These are phyloP conservation scores for Disparrhopalites patrizii DNA, from an alignment of 2,888 invertebrate genomes.

Conservation along the genomic window DNA sequence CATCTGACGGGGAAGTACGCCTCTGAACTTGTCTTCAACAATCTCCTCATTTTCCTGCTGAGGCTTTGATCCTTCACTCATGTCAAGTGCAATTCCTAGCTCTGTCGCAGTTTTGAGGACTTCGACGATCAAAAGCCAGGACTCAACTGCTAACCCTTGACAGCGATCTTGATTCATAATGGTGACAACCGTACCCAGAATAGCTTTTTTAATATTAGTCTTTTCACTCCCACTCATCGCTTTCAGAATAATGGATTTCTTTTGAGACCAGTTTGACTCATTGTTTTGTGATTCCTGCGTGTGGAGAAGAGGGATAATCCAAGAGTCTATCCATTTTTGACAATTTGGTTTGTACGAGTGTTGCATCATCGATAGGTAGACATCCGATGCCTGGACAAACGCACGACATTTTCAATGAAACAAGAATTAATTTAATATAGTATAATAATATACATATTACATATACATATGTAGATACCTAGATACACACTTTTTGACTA, in stretches of 20 bases:
- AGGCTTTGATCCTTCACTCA: conserved; percentile 7
- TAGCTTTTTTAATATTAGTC: neutral
- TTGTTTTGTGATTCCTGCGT: conserved; percentile 32
- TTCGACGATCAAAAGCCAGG: conserved; percentile 40
- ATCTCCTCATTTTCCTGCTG: neutral
- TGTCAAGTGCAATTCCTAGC: conserved; percentile 29
- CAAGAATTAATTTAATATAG: too few species aligned
- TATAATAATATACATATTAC: too few species aligned
- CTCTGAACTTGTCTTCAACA: conserved; percentile 28
- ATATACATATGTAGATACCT: too few species aligned
- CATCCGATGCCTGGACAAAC: conserved; percentile 55
- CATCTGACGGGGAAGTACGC: conserved; percentile 37
- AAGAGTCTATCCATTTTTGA: conserved; percentile 55
- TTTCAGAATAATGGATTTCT: conserved; percentile 35
- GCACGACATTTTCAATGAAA: too few species aligned
- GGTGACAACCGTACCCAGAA: conserved; percentile 2
- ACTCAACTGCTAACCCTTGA: conserved; percentile 21
- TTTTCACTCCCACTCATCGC: neutral
- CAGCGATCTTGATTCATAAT: neutral
- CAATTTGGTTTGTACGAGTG: conserved; percentile 50
- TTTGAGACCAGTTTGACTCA: conserved; percentile 44
- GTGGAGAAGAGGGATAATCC: conserved; percentile 55
- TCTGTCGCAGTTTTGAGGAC: conserved; percentile 44
- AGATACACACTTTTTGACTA: conserved; percentile 38
- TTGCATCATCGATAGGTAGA: conserved; percentile 58